Evolutionary conservation across 2,888 invertebrate species (phyloP).

Genomic region (Perizoma affinitatum): DNA sequence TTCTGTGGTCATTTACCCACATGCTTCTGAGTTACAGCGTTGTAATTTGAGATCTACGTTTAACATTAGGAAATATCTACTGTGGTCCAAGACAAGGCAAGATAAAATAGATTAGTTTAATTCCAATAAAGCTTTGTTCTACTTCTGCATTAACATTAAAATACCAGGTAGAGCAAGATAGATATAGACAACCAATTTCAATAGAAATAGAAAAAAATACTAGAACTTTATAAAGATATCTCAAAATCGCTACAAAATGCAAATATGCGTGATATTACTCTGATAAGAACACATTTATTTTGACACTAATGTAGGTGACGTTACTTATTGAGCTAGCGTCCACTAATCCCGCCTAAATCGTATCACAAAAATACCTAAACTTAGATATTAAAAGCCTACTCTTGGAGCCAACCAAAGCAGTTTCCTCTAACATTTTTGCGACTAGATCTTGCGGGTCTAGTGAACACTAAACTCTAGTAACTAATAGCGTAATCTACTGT

Average conservation of each 20-base stretch:
- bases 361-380: no score
- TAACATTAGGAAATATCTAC: conserved; percentile 27
- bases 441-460: not conserved
- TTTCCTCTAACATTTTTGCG: not conserved
- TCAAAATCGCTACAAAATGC: conserved; percentile 44
- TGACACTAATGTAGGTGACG: conserved; percentile 42
- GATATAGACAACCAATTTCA: conserved; percentile 18
- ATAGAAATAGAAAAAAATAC: conserved; percentile 39
- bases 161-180: conserved; percentile 10
- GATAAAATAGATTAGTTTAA: conserved; percentile 47
- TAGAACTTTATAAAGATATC: conserved; percentile 36
- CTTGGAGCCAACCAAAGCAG: no score
- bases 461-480: conserved; percentile 1
- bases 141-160: conserved; percentile 21
- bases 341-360: not conserved
- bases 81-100: conserved; percentile 54
- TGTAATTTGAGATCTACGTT: conserved; percentile 24
- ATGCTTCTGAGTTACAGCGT: conserved; percentile 27
- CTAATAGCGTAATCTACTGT: conserved; percentile 9
- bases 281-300: conserved; percentile 48
- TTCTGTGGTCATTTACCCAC: conserved; percentile 9
- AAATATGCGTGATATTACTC: conserved; percentile 38
- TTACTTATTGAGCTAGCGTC: not conserved
- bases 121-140: conserved; percentile 29
- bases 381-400: no score